Evolutionary conservation across 1,140 invertebrate genomes (phyloP).

Genomic region (Diachasmimorpha longicaudata): DNA sequence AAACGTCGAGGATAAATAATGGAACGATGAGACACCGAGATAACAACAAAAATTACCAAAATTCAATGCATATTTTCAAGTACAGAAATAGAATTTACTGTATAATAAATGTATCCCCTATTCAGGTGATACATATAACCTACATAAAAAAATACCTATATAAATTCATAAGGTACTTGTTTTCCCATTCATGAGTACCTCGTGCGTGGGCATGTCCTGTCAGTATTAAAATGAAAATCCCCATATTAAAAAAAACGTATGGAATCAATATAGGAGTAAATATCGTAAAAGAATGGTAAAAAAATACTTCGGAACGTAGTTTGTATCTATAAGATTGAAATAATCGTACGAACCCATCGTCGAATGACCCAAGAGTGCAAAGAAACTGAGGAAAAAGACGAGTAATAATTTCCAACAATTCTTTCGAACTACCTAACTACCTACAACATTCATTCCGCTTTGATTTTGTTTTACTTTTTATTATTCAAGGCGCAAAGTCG

Average conservation of each 20-base stretch:
- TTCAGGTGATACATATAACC: slow-evolving; percentile 21
- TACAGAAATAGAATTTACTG: neutral
- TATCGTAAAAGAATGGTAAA: neutral
- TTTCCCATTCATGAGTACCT: slow-evolving; percentile 30
- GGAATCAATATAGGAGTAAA: neutral
- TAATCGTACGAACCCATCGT: neutral
- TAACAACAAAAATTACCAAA: slow-evolving; percentile 1
- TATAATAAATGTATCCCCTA: slow-evolving; percentile 8
- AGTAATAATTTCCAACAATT: slow-evolving; percentile 12
- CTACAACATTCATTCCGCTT: slow-evolving; percentile 26
- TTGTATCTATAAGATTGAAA: slow-evolving; percentile 3
- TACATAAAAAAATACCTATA: slow-evolving; percentile 20
- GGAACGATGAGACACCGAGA: neutral
- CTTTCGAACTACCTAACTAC: neutral
- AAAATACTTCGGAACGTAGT: slow-evolving; percentile 6
- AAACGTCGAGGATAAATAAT: slow-evolving; percentile 18
- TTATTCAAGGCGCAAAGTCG: slow-evolving; percentile 15
- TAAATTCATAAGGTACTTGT: slow-evolving; percentile 23
- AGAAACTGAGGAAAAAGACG: slow-evolving; percentile 26
- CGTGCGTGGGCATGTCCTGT: slow-evolving; percentile 30
- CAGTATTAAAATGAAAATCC: slow-evolving; percentile 19
- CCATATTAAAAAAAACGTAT: neutral
- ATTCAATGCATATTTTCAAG: slow-evolving; percentile 10
- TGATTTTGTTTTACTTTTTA: neutral
- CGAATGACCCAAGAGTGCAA: slow-evolving; percentile 23